Base-by-base conservation (phyloP, 2,113 vertebrate species). In the Passer montanus region DNA sequence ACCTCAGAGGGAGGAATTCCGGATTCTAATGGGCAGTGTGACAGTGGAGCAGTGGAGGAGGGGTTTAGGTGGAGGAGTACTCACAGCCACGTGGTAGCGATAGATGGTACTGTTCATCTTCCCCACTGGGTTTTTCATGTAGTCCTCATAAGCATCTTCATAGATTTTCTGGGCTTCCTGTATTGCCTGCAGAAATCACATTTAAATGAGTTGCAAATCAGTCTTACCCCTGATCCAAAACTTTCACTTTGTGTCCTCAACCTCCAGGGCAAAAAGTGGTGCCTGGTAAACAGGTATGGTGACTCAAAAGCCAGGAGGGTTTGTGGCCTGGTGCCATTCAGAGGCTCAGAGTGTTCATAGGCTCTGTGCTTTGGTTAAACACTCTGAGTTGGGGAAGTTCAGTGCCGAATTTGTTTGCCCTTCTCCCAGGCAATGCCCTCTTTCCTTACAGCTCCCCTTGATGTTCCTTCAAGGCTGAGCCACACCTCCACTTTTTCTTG, bases 81-180 rank as follows among this genome's bases (percentile, higher is more conserved):
- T 98, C 87, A 98, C 98, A 44, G 97, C 95, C 27, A 96, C 47
- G 24, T 98, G 98, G 90, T 97, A 97, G 76, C 80, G 97, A 35
- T 95, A 90, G 59, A 98, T 98, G 14, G 98, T 98, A 47, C 87
- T 95, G 63, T 98, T 98, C 52, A 81, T 60, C 50, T 97, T 97
- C 76, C 89, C 98, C 24, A 43, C 96, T 10, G 68, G 87, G 39
- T 98, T 98, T 64, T 92, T 98, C 79, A 97, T 75, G 59, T 97
- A 98, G 66, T 98, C 97, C 5, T 98, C 97, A 56, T 98, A 99
- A 39, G 98, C 95, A 24, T 98, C 97, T 33, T 95, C 67, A 23
- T 99, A 99, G 94, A 99, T 98, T 69, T 94, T 98, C 97, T 99
- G 98, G 58, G 99, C 98, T 15, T 99, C 99, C 47, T 98, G 93